Base-by-base conservation (phyloP, 1,140 invertebrate species). In the Eumeta japonica region DNA sequence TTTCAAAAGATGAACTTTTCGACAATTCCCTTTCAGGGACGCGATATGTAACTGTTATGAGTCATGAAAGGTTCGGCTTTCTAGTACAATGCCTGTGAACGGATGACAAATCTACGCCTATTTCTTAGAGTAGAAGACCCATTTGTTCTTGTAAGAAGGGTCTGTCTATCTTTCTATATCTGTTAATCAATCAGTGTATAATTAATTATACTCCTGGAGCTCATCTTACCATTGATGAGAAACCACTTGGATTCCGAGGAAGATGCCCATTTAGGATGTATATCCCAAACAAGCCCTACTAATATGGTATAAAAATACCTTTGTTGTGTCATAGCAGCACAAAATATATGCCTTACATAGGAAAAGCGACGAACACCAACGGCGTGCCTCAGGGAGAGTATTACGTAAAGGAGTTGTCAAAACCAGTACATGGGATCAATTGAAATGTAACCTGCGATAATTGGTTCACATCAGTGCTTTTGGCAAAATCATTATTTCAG, bases 381-480 rank as follows among this genome's bases (percentile, higher is more conserved):
- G n/a, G n/a, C n/a, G n/a, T 50, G 19, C 46, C 56, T 16, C 27
- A 55, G 3, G 44, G 42, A 10, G 50, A 60, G 31, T 59, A 50
- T 46, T 62, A 35, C 28, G 37, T 42, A n/a, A 45, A 46, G 30
- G 40, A 48, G 32, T 7, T 45, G 1, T 37, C 45, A 29, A 44
- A 45, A 39, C 30, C 40, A 7, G 43, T 67, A 14, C 43, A 63
- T 39, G 52, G 54, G 1, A 45, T 46, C 9, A 58, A 68, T 28
- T 38, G 56, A 10, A 66, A 72, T 75, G 59, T 56, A 73, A 65
- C n/a, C n/a, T n/a, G n/a, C n/a, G n/a, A n/a, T n/a, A n/a, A n/a
- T n/a, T n/a, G 59, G 57, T 75, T 67, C 46, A 67, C 62, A 3
- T 57, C 48, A 5, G 33, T 72, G 24, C 50, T 50, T 18, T 28